Conservation (phyloP, 2,113 vertebrate species). For the Camelus bactrianus region DNA sequence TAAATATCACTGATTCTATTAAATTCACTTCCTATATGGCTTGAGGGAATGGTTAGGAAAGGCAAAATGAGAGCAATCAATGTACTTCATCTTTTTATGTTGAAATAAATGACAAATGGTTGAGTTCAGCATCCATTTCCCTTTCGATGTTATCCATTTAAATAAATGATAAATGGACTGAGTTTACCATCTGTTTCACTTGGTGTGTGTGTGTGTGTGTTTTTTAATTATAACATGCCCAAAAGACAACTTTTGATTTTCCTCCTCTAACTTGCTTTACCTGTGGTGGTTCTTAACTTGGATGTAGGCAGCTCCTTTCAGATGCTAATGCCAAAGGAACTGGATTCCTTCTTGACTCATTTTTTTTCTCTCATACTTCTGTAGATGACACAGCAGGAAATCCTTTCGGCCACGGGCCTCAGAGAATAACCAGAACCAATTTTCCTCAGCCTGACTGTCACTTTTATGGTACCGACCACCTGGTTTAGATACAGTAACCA, state of each 20-base stretch:
- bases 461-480: not conserved
- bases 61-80: constrained; percentile 46
- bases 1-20: constrained; percentile 67
- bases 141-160: constrained; percentile 1
- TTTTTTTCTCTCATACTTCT: not conserved
- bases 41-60: constrained; percentile 30
- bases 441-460: not conserved
- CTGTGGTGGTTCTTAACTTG: not conserved
- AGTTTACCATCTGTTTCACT: constrained; percentile 8
- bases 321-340: not conserved
- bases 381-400: not conserved
- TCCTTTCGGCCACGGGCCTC: not conserved
- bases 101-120: constrained; percentile 50
- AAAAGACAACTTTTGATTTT: constrained; percentile 43
- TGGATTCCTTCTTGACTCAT: not conserved
- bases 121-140: constrained; percentile 16
- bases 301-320: not conserved
- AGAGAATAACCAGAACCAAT: not conserved
- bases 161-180: constrained; percentile 49
- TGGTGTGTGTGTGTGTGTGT: not conserved
- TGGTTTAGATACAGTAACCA: not conserved
- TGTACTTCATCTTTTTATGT: constrained; percentile 26
- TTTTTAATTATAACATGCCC: constrained; percentile 35
- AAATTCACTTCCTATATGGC: constrained; percentile 32
- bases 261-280: not conserved